Evolutionary conservation across 2,113 vertebrate genomes (phyloP), one percentile per base, ranked within the genome.

Genomic region (Megalops atlanticus): DNA sequence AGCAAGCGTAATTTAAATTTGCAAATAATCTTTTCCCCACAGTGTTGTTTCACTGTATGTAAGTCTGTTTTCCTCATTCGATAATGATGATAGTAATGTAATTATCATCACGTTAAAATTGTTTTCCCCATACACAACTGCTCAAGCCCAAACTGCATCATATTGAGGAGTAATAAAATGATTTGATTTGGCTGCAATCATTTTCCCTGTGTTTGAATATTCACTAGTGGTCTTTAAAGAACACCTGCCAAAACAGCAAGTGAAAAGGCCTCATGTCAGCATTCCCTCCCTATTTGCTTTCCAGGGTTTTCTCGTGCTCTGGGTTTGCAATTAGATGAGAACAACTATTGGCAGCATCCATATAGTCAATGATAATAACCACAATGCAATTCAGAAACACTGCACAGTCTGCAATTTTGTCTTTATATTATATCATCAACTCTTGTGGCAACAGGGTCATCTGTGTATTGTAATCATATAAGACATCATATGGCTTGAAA

Each of bases 301-400:
- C 79, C 31, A 86, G 77, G 33, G 74, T 1, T 0, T 80, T 83
- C 85, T 81, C 74, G 41, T 70, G 54, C 41, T 74, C 72, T 35
- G 33, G 68, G 54, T 70, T 27, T 86, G 64, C 36, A 76, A 49
- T 47, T 39, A 47, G 40, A 24, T 27, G 31, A 41, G 76, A 38
- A 41, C 49, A 11, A 58, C 39, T 40, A 74, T 81, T 73, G 76
- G 41, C 35, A 31, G 21, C 49, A 52, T 52, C 77, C 75, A 35
- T 49, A 33, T 15, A 69, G 21, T 49, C 33, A 35, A 64, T 79
- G 45, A 76, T 58, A 24, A 74, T 21, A 41, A 4, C 58, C 58
- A 64, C 38, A 38, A 39, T 41, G 38, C 36, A 41, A 43, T 74
- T 41, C n/a, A 76, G 43, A n/a, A 24, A 2, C 6, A 21, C 39